Evolutionary conservation across 2,797 vertebrate species (phyloP).

Genomic region (Pangasius sanitwongsei): DNA sequence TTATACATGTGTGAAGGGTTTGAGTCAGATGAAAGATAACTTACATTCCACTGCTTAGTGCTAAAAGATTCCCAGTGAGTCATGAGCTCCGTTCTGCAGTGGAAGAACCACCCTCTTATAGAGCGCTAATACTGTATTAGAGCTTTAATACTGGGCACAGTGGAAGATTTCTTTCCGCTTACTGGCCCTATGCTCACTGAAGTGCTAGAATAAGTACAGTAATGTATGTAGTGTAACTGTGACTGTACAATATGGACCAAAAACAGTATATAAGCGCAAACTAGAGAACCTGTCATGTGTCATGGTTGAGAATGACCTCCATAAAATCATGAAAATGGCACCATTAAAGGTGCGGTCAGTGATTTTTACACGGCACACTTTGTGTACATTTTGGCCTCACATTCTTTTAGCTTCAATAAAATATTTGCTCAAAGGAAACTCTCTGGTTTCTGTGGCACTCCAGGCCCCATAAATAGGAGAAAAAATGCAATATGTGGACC

Average conservation of each 20-base stretch:
- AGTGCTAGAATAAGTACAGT: not conserved
- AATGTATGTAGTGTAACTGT: not conserved
- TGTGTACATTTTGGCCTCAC: not conserved
- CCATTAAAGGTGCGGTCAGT: not conserved
- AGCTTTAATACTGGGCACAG: not conserved
- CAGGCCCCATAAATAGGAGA: not conserved
- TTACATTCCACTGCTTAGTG: slow-evolving; percentile 16
- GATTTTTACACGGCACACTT: not conserved
- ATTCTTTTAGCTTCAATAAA: not conserved
- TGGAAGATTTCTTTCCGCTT: too few species aligned
- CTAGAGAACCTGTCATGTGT: not conserved
- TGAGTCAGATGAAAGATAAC: slow-evolving; percentile 4
- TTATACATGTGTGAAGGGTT: slow-evolving; percentile 5
- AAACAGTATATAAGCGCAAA: not conserved
- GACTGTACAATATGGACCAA: too few species aligned
- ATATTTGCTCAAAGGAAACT: not conserved
- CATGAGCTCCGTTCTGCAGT: not conserved
- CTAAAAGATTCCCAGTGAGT: slow-evolving; percentile 13
- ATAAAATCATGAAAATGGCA: not conserved
- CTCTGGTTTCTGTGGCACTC: not conserved
- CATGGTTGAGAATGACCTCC: not conserved
- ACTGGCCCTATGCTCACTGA: not conserved
- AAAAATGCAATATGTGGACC: not conserved
- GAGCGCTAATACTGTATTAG: not conserved
- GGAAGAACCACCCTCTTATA: not conserved